phyloP scores from a whole-genome alignment of 2,888 invertebrate genomes.

The Tetramorium bicarinatum region DNA sequence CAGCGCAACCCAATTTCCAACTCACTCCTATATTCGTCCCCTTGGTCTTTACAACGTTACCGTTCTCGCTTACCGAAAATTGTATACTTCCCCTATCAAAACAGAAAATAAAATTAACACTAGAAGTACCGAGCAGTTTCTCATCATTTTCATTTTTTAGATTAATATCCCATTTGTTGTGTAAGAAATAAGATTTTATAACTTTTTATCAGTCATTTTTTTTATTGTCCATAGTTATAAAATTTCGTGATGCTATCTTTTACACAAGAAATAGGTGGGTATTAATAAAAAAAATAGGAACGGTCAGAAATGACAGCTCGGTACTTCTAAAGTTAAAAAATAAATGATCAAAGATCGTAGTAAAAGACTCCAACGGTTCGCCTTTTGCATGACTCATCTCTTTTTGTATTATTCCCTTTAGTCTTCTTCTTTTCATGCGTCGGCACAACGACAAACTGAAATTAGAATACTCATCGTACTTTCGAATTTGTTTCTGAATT shows the following conservation, averaged over 20 bases:
- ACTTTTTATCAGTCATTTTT: no score
- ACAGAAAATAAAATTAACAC: slow-evolving; percentile 79
- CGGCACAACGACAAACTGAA: slow-evolving; percentile 68
- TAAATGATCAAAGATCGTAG: slow-evolving; percentile 78
- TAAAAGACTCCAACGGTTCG: neutral
- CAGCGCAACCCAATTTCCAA: slow-evolving; percentile 76
- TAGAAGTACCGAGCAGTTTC: no score
- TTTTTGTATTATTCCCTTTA: slow-evolving; percentile 38
- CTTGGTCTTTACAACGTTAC: slow-evolving; percentile 56
- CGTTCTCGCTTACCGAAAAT: slow-evolving; percentile 47
- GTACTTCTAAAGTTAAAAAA: slow-evolving; percentile 71
- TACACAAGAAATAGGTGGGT: no score
- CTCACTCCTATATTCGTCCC: slow-evolving; percentile 67
- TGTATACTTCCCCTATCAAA: slow-evolving; percentile 64
- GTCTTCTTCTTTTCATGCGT: slow-evolving; percentile 35
- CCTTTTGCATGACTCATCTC: slow-evolving; percentile 2
- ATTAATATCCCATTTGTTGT: no score
- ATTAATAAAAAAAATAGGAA: no score
- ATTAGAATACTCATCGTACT: slow-evolving; percentile 83
- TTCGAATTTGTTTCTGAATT: slow-evolving; percentile 83
- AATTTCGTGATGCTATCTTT: no score
- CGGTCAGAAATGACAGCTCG: no score
- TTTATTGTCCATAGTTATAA: no score
- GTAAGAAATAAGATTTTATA: no score
- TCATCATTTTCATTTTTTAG: no score